phyloP scores from a whole-genome alignment of 1,140 invertebrate species.

The Heliconius himera region DNA sequence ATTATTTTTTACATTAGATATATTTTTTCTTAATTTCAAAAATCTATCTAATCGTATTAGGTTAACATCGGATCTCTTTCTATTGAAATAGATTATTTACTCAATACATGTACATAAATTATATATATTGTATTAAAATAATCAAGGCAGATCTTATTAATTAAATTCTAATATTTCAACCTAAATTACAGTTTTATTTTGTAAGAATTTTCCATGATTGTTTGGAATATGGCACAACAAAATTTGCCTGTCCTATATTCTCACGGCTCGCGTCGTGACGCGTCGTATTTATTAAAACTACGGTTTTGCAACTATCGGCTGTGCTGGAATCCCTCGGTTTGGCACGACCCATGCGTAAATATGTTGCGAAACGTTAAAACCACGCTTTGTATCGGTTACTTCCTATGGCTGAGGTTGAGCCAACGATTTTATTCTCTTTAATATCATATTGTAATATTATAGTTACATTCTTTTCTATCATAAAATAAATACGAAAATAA shows the following conservation, averaged over 20 bases:
- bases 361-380: slow-evolving; percentile 60
- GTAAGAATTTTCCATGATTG: neutral
- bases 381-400: slow-evolving; percentile 54
- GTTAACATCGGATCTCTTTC: neutral
- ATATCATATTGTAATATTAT: neutral
- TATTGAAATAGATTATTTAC: neutral
- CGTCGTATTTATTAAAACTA: slow-evolving; percentile 13
- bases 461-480: neutral
- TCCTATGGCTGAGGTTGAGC: slow-evolving; percentile 37
- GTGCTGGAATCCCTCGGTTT: slow-evolving; percentile 59
- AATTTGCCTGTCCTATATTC: slow-evolving; percentile 59
- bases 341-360: slow-evolving; percentile 62
- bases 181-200: neutral
- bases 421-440: neutral
- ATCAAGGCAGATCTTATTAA: neutral
- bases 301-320: slow-evolving; percentile 29
- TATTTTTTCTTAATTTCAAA: neutral
- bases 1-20: neutral
- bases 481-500: neutral
- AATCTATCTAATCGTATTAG: neutral
- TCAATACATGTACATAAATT: neutral
- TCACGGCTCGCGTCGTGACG: slow-evolving; percentile 47
- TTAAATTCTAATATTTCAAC: neutral
- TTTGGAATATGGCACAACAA: slow-evolving; percentile 29
- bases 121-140: too few species aligned